These are phyloP conservation scores for Cephus rjabovi DNA, from an alignment of 2,888 invertebrate species.

Conservation along the genomic window DNA sequence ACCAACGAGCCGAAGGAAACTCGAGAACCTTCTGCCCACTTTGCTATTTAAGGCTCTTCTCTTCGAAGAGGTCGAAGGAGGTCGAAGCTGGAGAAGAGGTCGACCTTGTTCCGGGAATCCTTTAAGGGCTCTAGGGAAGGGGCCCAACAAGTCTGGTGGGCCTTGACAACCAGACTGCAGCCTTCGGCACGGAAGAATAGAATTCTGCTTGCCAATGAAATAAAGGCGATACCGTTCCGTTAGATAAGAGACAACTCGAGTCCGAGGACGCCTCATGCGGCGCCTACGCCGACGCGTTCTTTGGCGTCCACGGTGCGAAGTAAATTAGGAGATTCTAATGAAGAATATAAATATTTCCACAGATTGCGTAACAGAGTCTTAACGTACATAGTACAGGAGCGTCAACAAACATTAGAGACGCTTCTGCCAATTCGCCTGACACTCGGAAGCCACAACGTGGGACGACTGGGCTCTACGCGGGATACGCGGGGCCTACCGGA, in stretches of 20 bases:
- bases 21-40: background rate
- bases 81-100: background rate
- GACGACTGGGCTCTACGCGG: background rate
- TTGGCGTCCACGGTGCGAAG: background rate
- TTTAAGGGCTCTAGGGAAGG: background rate
- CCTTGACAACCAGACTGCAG: background rate
- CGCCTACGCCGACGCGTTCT: background rate
- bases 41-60: background rate
- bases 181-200: background rate
- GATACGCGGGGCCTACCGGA: background rate
- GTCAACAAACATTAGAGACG: background rate
- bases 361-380: background rate
- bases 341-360: too few relatives aligned
- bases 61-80: too few relatives aligned
- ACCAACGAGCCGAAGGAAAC: background rate
- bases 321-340: too few relatives aligned
- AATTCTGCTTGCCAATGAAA: background rate
- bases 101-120: background rate
- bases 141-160: background rate
- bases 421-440: background rate
- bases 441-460: background rate
- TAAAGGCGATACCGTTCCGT: too few relatives aligned
- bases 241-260: too few relatives aligned
- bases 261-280: background rate
- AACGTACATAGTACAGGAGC: background rate